phyloP scores from a whole-genome alignment of 2,888 invertebrate genomes.

The Belgica antarctica region DNA sequence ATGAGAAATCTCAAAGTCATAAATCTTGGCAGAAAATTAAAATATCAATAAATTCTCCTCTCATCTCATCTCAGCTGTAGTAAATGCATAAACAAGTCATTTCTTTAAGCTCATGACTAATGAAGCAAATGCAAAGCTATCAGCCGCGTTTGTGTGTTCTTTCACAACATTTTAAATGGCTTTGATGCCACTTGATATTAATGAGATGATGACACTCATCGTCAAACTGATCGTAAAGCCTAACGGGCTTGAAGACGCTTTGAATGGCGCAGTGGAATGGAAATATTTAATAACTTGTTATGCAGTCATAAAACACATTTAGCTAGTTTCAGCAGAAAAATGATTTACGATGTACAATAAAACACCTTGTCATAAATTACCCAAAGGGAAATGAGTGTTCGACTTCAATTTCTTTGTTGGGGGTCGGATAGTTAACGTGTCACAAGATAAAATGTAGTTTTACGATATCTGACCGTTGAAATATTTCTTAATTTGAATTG shows the following conservation, averaged over 20 bases:
- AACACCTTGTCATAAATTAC: slow-evolving; percentile 34
- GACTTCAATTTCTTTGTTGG: no score
- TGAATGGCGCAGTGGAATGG: no score
- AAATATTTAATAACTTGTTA: no score
- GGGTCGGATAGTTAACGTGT: no score
- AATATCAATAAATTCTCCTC: slow-evolving; percentile 31
- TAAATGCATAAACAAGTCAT: slow-evolving; percentile 10
- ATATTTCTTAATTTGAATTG: no score
- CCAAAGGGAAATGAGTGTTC: no score
- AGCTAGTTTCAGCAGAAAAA: background rate
- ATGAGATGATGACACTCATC: background rate
- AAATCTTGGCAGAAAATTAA: slow-evolving; percentile 20
- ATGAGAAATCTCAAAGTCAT: slow-evolving; percentile 1
- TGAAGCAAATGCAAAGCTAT: no score
- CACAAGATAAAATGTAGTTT: no score
- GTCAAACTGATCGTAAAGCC: background rate
- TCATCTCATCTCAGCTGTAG: slow-evolving; percentile 1
- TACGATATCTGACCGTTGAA: no score
- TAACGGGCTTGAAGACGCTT: background rate
- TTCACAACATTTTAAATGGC: no score
- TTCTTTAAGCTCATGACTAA: background rate
- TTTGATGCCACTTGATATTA: background rate
- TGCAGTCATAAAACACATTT: background rate
- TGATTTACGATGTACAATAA: background rate
- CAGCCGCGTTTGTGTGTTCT: background rate